These are phyloP conservation scores for Neoitamus cyanurus DNA, from an alignment of 2,888 invertebrate species.

Conservation along the genomic window DNA sequence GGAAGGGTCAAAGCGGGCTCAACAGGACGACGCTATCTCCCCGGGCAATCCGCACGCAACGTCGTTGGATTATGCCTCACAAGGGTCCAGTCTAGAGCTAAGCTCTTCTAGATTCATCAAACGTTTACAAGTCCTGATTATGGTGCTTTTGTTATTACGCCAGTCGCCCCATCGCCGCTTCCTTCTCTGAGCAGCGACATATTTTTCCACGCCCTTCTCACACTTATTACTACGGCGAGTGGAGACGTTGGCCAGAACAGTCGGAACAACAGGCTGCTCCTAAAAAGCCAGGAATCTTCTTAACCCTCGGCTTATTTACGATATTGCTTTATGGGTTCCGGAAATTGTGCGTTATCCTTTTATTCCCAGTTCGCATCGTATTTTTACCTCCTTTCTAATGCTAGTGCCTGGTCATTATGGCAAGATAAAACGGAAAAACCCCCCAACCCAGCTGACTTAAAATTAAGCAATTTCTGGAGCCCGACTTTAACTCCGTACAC, in stretches of 20 bases:
- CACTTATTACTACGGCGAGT: slow-evolving; percentile 26
- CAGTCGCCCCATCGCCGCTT: background rate
- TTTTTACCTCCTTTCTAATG: slow-evolving; percentile 11
- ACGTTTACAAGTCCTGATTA: slow-evolving; percentile 45
- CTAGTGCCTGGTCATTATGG: background rate
- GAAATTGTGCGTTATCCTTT: slow-evolving; percentile 44
- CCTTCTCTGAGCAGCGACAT: slow-evolving; percentile 15
- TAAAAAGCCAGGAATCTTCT: slow-evolving; percentile 17
- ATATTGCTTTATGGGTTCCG: slow-evolving; percentile 43
- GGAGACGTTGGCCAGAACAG: background rate
- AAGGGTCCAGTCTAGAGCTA: slow-evolving; percentile 4
- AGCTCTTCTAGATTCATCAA: slow-evolving; percentile 44
- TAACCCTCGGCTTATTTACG: slow-evolving; percentile 44
- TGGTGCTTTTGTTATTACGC: slow-evolving; percentile 35
- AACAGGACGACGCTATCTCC: slow-evolving; percentile 33
- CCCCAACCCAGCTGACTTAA: background rate
- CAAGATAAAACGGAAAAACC: background rate
- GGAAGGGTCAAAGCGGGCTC: background rate
- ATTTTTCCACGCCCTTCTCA: slow-evolving; percentile 33
- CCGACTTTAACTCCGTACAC: background rate
- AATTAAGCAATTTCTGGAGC: background rate
- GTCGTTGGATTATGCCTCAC: slow-evolving; percentile 26
- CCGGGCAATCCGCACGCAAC: slow-evolving; percentile 36
- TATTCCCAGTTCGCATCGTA: slow-evolving; percentile 10
- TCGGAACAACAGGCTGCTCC: slow-evolving; percentile 31